Percentiles rank a stretch among this genome's conserved stretches.
Conservation (phyloP, 2,113 vertebrate genomes). For the Daphoenositta chrysoptera region DNA sequence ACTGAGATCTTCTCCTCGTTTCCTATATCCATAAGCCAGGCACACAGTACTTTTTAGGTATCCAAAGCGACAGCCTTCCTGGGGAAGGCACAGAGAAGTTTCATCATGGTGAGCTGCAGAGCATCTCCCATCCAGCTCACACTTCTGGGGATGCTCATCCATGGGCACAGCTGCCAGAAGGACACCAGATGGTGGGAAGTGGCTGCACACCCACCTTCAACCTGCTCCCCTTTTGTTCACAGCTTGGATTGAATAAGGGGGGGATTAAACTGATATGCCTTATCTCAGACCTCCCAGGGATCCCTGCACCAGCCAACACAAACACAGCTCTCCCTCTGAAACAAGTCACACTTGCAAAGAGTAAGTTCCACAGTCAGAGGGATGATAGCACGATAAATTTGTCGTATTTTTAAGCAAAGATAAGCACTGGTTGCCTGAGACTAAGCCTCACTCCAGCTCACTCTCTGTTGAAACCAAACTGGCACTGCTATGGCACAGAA, state of each 20-base stretch:
- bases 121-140: neutral
- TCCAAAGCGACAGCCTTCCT: neutral
- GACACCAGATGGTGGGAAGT: neutral
- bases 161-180: neutral
- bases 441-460: neutral
- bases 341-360: neutral
- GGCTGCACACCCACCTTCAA: neutral
- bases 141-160: neutral
- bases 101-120: fast-evolving
- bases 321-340: neutral
- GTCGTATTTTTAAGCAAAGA: neutral
- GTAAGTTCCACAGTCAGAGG: fast-evolving
- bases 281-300: neutral
- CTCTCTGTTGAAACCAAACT: neutral
- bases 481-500: fast-evolving
- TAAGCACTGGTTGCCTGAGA: neutral
- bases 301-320: neutral
- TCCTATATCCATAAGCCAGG: neutral
- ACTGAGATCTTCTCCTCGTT: neutral
- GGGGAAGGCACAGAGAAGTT: neutral
- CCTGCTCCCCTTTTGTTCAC: neutral
- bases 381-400: neutral
- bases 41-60: neutral
- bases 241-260: neutral
- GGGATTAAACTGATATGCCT: neutral